These are phyloP conservation scores for Ormyrus rosae DNA, from an alignment of 2,888 invertebrate genomes.

Conservation along the genomic window DNA sequence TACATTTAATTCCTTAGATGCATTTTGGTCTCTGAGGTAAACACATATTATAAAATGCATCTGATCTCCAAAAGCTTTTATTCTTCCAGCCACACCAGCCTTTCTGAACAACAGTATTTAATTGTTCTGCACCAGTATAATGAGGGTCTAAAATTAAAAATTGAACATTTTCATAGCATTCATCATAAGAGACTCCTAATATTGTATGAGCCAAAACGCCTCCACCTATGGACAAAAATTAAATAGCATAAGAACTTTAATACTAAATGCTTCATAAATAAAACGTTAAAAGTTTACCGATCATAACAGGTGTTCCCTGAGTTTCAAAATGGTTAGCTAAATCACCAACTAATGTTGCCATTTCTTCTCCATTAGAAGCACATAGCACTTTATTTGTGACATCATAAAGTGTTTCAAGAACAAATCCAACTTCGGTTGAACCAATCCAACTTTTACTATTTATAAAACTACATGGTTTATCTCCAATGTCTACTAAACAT, in stretches of 20 bases:
- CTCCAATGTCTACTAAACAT: conserved; percentile 94
- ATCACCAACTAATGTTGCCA: conserved; percentile 87
- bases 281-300: conserved; percentile 80
- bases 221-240: conserved; percentile 82
- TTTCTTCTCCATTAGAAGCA: conserved; percentile 90
- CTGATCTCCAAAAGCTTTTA: conserved; percentile 95
- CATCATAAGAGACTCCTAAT: conserved; percentile 93
- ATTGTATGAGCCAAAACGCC: conserved; percentile 99
- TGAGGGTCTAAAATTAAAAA: conserved; percentile 99
- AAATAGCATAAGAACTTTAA: conserved; percentile 13
- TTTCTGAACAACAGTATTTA: conserved; percentile 84
- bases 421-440: conserved; percentile 96
- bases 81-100: conserved; percentile 99
- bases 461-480: conserved; percentile 91
- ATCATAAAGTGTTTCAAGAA: conserved; percentile 87
- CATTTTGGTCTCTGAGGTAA: conserved; percentile 85
- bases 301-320: conserved; percentile 98
- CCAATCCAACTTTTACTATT: conserved; percentile 98
- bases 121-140: conserved; percentile 93
- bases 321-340: conserved; percentile 93
- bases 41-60: conserved; percentile 97
- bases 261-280: not conserved
- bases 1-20: conserved; percentile 33
- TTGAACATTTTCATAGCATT: conserved; percentile 86
- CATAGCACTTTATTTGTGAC: conserved; percentile 89